A percentile compares a stretch with the other conserved stretches of the same genome.
These are phyloP conservation scores for Acrobasis suavella DNA, from an alignment of 2,888 invertebrate genomes.

Conservation along the genomic window DNA sequence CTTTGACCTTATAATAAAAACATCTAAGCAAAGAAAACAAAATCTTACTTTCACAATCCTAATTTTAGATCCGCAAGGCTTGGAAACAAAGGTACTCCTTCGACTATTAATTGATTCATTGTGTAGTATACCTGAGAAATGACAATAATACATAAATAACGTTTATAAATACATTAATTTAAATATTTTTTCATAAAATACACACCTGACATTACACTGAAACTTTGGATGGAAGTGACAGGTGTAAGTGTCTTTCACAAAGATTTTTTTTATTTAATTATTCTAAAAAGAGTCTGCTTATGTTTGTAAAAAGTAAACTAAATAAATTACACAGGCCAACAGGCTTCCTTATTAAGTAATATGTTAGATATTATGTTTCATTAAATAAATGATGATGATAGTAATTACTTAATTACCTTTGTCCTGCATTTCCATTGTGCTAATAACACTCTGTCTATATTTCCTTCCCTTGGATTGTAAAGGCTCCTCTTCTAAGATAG, in stretches of 20 bases:
- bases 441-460: slow-evolving; percentile 79
- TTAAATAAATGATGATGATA: neutral
- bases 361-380: neutral
- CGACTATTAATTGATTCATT: slow-evolving; percentile 75
- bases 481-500: slow-evolving; percentile 66
- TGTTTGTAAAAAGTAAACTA: neutral
- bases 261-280: slow-evolving; percentile 8
- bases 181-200: slow-evolving; percentile 42
- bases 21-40: neutral
- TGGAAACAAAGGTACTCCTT: slow-evolving; percentile 70
- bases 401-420: slow-evolving; percentile 50
- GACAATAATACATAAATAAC: slow-evolving; percentile 29
- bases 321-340: neutral
- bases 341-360: neutral
- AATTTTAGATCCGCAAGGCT: slow-evolving; percentile 69
- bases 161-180: slow-evolving; percentile 28
- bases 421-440: slow-evolving; percentile 79
- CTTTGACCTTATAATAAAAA: neutral
- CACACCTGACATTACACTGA: slow-evolving; percentile 80
- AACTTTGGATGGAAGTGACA: slow-evolving; percentile 76
- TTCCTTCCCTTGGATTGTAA: slow-evolving; percentile 74
- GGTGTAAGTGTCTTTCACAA: slow-evolving; percentile 31
- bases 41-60: slow-evolving; percentile 67
- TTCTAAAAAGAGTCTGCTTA: neutral
- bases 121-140: slow-evolving; percentile 68